Evolutionary conservation across 2,888 invertebrate species (phyloP).

Genomic region (Homarus gammarus): DNA sequence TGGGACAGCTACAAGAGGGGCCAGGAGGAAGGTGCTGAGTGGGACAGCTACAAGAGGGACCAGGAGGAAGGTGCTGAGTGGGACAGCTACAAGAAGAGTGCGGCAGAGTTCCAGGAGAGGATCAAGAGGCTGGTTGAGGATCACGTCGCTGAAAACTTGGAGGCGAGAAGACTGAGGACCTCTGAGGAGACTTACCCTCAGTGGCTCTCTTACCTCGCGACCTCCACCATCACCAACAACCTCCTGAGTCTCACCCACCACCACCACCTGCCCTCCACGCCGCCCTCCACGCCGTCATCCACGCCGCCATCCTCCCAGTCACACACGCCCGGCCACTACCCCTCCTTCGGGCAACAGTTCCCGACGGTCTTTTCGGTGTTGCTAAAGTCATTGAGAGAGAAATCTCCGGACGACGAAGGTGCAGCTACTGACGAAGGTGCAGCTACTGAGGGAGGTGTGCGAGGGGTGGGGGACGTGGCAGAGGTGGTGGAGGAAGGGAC

Average conservation of each 20-base stretch:
- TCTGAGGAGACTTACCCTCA: neutral
- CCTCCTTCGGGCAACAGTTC: neutral
- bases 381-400: neutral
- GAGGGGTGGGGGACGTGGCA: neutral
- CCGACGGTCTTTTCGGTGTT: too few species aligned
- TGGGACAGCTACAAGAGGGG: too few species aligned
- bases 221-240: neutral
- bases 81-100: neutral
- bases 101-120: neutral
- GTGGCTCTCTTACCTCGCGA: neutral
- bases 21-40: too few species aligned
- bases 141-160: conserved; percentile 16
- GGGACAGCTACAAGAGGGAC: too few species aligned
- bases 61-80: neutral
- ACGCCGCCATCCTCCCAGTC: neutral
- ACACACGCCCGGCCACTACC: neutral
- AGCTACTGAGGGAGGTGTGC: neutral
- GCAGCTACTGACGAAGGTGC: neutral
- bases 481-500: neutral
- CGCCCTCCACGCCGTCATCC: too few species aligned
- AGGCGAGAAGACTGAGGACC: neutral
- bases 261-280: neutral
- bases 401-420: neutral
- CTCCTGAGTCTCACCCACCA: neutral
- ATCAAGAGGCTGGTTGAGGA: neutral